phyloP scores from a whole-genome alignment of 2,888 invertebrate genomes.

The Cephus nigrinus region DNA sequence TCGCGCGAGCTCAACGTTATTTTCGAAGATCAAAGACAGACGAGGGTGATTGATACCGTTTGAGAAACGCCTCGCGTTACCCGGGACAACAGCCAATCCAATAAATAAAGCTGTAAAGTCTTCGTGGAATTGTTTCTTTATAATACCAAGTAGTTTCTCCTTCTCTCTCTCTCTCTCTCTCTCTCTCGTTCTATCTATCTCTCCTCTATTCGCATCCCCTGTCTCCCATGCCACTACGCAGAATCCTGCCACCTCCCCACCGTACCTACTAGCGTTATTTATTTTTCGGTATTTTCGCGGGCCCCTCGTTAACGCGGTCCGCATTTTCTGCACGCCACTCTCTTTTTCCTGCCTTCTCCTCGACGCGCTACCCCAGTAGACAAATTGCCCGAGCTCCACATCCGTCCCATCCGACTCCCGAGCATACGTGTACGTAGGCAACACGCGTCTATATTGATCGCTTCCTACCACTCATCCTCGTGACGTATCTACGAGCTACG shows the following conservation, averaged over 20 bases:
- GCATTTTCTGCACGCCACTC: slow-evolving; percentile 31
- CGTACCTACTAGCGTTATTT: slow-evolving; percentile 5
- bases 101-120: slow-evolving; percentile 31
- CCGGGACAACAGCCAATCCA: slow-evolving; percentile 32
- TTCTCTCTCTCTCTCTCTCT: slow-evolving; percentile 14
- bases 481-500: background rate
- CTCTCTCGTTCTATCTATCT: background rate
- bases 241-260: background rate
- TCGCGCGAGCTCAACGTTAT: slow-evolving; percentile 36
- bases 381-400: slow-evolving; percentile 2
- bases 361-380: background rate
- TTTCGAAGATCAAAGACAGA: slow-evolving; percentile 57
- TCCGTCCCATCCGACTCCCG: background rate
- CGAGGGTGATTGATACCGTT: slow-evolving; percentile 53
- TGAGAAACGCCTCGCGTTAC: slow-evolving; percentile 41
- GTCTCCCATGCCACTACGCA: background rate
- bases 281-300: slow-evolving; percentile 16
- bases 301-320: slow-evolving; percentile 44
- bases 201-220: slow-evolving; percentile 20
- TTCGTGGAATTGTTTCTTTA: slow-evolving; percentile 14
- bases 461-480: background rate
- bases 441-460: background rate
- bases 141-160: slow-evolving; percentile 3
- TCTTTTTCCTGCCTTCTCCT: slow-evolving; percentile 4
- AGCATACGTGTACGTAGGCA: background rate